These are phyloP conservation scores for Phasianus colchicus DNA, from an alignment of 2,113 vertebrate species.

Conservation along the genomic window DNA sequence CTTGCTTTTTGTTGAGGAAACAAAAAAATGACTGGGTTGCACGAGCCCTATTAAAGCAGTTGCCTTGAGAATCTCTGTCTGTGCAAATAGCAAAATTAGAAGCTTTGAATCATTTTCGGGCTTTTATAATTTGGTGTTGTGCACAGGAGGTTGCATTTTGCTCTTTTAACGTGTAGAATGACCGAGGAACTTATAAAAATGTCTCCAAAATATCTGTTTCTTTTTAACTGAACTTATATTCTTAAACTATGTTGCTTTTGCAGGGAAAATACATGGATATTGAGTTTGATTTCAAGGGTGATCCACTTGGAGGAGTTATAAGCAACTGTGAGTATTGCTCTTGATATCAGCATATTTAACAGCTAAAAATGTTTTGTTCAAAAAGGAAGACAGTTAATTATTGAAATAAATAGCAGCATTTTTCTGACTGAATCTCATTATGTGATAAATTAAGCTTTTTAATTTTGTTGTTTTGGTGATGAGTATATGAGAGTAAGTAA, in stretches of 20 bases:
- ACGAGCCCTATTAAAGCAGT: not conserved
- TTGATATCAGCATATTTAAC: not conserved
- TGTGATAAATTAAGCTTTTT: not conserved
- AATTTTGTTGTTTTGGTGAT: not conserved
- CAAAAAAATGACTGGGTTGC: not conserved
- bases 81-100: not conserved
- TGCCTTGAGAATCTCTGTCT: not conserved
- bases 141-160: not conserved
- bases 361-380: not conserved
- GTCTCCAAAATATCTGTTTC: not conserved
- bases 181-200: not conserved
- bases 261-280: slow-evolving; percentile 99
- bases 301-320: slow-evolving; percentile 97
- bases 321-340: slow-evolving; percentile 95
- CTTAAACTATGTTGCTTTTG: slow-evolving; percentile 48
- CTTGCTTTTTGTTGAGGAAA: fast-evolving
- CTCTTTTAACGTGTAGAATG: not conserved
- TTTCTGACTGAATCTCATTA: not conserved
- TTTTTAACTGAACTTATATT: not conserved
- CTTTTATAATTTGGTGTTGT: not conserved
- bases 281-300: slow-evolving; percentile 99
- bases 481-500: not conserved
- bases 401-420: not conserved
- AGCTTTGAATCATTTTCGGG: not conserved
- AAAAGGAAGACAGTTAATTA: not conserved